Base-by-base conservation (phyloP, 2,888 invertebrate species). In the Liopterus haemorrhoidalis region DNA sequence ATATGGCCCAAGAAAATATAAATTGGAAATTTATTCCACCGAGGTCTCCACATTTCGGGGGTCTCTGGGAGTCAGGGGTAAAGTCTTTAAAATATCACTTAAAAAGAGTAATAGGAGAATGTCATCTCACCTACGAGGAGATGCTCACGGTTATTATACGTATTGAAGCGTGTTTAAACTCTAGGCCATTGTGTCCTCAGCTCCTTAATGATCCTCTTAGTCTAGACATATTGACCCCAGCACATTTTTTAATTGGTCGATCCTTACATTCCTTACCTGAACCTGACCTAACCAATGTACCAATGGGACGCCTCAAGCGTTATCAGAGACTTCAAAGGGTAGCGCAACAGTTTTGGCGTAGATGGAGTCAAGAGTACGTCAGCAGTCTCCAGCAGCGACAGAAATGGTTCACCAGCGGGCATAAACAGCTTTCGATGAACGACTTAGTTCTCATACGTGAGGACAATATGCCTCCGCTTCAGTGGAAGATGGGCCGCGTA, bases 271-370 rank as follows among this genome's bases (percentile, higher is more conserved):
- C 41, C 14, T 11, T 48, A 1, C 49, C 52, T 2, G 43, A 51
- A 40, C 22, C n/a, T 1, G 19, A 35, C 8, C 19, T 12, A 2
- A n/a, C n/a, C n/a, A n/a, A n/a, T n/a, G 18, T 28, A 5, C 20
- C 37, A 16, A 20, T 20, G 5, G 41, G 42, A 5, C 19, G 36
- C 9, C 27, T 54, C 22, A 25, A 14, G 1, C 38, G 33, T 20
- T 50, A 24, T 12, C 21, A 42, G 24, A 19, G 35, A 27, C 18
- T 49, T 9, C 43, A 50, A 36, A 27, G 32, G 15, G 31, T 49
- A 12, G 24, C 40, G 5, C 52, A 56, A 15, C 40, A 44, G 11
- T 57, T 56, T 42, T 57, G 57, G 56, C 47, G 32, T 15, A 37
- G 44, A 25, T 56, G 51, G 53, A 31, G 44, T 8, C 14, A 25